Base-by-base conservation (phyloP, 2,113 vertebrate genomes). In the Onychostoma macrolepis region DNA sequence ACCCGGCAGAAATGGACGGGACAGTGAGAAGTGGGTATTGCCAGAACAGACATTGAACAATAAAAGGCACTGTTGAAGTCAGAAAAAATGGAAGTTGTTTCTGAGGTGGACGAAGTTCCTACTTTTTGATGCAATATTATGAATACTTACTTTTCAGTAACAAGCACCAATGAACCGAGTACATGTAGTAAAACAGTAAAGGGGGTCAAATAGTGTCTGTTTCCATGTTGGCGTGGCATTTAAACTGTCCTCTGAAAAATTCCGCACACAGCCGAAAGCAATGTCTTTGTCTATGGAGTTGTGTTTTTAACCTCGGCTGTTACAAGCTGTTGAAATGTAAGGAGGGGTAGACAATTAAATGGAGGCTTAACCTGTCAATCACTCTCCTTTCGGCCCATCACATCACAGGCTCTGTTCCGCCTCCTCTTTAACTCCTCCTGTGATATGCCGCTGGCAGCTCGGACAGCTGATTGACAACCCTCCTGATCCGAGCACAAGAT, bases 301-400 rank as follows among this genome's bases (percentile, higher is more conserved):
- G 88, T 89, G 86, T 86, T 85, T 91, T 90, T 92, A 90, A 86
- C 92, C 92, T 88, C 81, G 77, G 63, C 86, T 86, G 91, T 93
- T 92, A 92, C 86, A 88, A 81, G 75, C 75, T 86, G 84, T 91
- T 92, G 91, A 91, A 92, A 90, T 89, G 89, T 86, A 90, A 92
- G 89, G 85, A 87, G 90, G 89, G 91, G 92, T 89, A 93, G 89
- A 94, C 93, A 95, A 95, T 95, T 95, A 95, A 94, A 90, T 92
- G 91, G 86, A 92, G 92, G 89, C 93, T 95, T 95, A 93, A 95
- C 90, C 92, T 92, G 94, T 90, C 94, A 95, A 91, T 95, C 94
- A 92, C 26, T 85, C 41, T 91, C 90, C 92, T 91, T 94, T 92
- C 92, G 92, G 91, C 92, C 84, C 92, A 93, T 94, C 94, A 94